A percentile compares a stretch with the other conserved stretches of the same genome.
phyloP scores from a whole-genome alignment of 2,113 vertebrate species.

The Caloenas nicobarica region DNA sequence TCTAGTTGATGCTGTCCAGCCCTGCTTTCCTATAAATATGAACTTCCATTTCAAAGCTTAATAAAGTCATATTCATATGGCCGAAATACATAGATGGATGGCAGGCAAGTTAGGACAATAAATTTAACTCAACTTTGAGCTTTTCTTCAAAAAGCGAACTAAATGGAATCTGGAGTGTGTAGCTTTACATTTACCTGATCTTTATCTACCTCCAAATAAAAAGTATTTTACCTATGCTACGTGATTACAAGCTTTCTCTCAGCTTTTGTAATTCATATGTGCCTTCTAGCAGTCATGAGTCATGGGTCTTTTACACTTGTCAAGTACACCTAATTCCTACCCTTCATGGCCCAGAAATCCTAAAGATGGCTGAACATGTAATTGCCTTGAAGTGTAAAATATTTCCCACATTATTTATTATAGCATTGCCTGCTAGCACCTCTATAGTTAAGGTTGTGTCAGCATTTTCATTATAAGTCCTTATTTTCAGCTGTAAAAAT shows the following conservation, averaged over 20 bases:
- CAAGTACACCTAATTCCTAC: slow-evolving; percentile 78
- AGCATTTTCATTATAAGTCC: slow-evolving; percentile 77
- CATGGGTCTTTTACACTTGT: slow-evolving; percentile 80
- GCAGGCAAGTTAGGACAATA: not conserved
- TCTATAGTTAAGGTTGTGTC: slow-evolving; percentile 77
- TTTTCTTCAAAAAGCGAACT: not conserved
- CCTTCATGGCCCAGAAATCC: slow-evolving; percentile 77
- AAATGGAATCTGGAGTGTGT: not conserved
- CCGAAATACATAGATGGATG: not conserved
- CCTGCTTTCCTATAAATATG: not conserved
- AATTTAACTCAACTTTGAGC: not conserved
- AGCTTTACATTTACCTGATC: slow-evolving; percentile 28
- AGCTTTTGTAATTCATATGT: slow-evolving; percentile 74
- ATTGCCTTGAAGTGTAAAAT: slow-evolving; percentile 82
- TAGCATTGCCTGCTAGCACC: slow-evolving; percentile 67
- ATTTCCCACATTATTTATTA: slow-evolving; percentile 81
- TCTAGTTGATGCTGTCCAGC: not conserved
- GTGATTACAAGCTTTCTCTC: slow-evolving; percentile 72
- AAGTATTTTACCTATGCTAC: slow-evolving; percentile 64
- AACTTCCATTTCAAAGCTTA: not conserved
- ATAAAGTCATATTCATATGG: not conserved
- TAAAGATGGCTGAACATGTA: slow-evolving; percentile 81
- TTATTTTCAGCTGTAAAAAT: slow-evolving; percentile 76
- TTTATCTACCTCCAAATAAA: slow-evolving; percentile 62
- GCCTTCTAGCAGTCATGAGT: slow-evolving; percentile 78